phyloP scores from a whole-genome alignment of 2,113 vertebrate species.

The Chlamydotis undulata region DNA sequence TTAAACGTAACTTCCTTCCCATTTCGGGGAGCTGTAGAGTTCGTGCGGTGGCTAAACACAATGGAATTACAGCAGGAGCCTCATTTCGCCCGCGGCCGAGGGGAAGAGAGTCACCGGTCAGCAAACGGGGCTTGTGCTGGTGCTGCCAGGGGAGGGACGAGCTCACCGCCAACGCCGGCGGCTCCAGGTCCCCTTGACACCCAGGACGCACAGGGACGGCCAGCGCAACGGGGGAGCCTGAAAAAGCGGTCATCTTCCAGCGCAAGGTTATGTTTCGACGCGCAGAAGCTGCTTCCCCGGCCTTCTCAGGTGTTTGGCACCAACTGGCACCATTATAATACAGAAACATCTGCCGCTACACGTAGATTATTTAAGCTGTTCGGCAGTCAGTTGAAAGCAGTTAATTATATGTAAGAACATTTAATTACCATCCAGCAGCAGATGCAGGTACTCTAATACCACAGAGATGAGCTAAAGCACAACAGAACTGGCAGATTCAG shows the following conservation, averaged over 20 bases:
- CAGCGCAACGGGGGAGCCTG: background rate
- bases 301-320: background rate
- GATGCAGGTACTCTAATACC: background rate
- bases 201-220: background rate
- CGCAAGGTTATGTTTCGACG: background rate
- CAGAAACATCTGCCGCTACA: background rate
- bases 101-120: background rate
- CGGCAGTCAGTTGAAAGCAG: background rate
- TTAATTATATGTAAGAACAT: conserved; percentile 11
- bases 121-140: background rate
- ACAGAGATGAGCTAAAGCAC: background rate
- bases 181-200: background rate
- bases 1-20: conserved; percentile 64
- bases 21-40: conserved; percentile 30
- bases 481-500: background rate
- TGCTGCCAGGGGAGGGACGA: background rate
- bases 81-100: background rate
- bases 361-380: background rate
- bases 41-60: conserved; percentile 18
- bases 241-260: background rate
- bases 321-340: background rate
- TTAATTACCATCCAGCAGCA: conserved; percentile 10
- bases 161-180: background rate
- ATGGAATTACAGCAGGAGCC: conserved; percentile 38
- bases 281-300: background rate